These are phyloP conservation scores for Suricata suricatta DNA, from an alignment of 2,113 vertebrate genomes.

Conservation along the genomic window DNA sequence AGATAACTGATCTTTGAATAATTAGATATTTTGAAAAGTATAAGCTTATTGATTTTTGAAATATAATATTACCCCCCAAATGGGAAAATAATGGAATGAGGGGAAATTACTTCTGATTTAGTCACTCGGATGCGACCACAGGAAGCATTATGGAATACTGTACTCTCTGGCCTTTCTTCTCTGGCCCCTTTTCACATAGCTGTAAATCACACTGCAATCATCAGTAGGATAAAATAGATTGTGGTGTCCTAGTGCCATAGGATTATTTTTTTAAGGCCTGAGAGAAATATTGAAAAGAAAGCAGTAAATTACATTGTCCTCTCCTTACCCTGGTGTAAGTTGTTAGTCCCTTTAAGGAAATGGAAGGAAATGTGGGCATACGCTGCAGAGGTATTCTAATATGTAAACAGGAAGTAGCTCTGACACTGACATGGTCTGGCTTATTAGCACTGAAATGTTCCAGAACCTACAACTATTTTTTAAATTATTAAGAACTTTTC, in stretches of 20 bases:
- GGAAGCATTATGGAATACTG: neutral
- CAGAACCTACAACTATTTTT: slow-evolving; percentile 14
- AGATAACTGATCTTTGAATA: neutral
- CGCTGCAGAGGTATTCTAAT: neutral
- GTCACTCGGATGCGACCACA: neutral
- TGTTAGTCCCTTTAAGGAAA: slow-evolving; percentile 50
- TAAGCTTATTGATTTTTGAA: neutral
- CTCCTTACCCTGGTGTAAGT: neutral
- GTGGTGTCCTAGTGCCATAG: neutral
- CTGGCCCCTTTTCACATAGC: neutral
- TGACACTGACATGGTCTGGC: neutral
- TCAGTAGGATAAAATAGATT: neutral
- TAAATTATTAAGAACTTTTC: neutral
- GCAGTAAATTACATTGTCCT: neutral
- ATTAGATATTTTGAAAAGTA: neutral
- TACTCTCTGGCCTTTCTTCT: neutral
- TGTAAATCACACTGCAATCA: neutral
- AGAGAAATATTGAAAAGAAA: neutral
- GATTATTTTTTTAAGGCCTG: neutral
- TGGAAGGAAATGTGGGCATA: slow-evolving; percentile 4
- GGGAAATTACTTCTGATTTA: neutral
- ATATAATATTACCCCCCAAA: neutral
- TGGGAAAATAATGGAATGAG: neutral
- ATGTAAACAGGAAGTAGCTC: slow-evolving; percentile 11
- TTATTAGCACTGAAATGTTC: neutral